Conservation (phyloP, 2,797 vertebrate genomes). For the Cottoperca gobio region DNA sequence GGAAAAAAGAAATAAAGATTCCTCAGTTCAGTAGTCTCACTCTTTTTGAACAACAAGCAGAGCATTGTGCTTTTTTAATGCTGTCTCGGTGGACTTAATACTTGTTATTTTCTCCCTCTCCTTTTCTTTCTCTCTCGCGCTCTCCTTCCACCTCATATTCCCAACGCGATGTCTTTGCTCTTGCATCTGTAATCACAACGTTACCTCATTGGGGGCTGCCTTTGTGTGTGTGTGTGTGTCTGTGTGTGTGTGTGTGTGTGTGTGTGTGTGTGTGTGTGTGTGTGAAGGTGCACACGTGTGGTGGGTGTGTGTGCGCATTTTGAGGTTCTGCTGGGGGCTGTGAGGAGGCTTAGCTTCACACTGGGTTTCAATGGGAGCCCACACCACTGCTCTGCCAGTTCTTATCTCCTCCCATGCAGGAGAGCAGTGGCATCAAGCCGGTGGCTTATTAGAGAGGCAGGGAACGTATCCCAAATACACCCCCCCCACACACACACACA, state of each 20-base stretch:
- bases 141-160: slow-evolving; percentile 77
- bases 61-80: slow-evolving; percentile 82
- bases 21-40: slow-evolving; percentile 76
- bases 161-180: slow-evolving; percentile 67
- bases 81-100: slow-evolving; percentile 80
- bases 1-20: slow-evolving; percentile 57
- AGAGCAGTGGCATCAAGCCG: slow-evolving; percentile 82
- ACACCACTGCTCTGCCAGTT: slow-evolving; percentile 77
- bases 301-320: slow-evolving; percentile 45
- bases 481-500: slow-evolving; percentile 6
- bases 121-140: no score
- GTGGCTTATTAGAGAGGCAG: slow-evolving; percentile 85
- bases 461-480: slow-evolving; percentile 79
- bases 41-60: slow-evolving; percentile 76
- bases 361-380: slow-evolving; percentile 81
- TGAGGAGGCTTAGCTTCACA: slow-evolving; percentile 77
- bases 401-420: slow-evolving; percentile 86
- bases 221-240: slow-evolving; percentile 69
- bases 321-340: slow-evolving; percentile 77
- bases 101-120: slow-evolving; percentile 77
- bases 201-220: slow-evolving; percentile 78
- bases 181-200: slow-evolving; percentile 83
- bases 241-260: slow-evolving; percentile 70
- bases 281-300: slow-evolving; percentile 25
- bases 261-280: slow-evolving; percentile 48